Base-by-base conservation (phyloP, 2,797 vertebrate genomes). In the Esox lucius region DNA sequence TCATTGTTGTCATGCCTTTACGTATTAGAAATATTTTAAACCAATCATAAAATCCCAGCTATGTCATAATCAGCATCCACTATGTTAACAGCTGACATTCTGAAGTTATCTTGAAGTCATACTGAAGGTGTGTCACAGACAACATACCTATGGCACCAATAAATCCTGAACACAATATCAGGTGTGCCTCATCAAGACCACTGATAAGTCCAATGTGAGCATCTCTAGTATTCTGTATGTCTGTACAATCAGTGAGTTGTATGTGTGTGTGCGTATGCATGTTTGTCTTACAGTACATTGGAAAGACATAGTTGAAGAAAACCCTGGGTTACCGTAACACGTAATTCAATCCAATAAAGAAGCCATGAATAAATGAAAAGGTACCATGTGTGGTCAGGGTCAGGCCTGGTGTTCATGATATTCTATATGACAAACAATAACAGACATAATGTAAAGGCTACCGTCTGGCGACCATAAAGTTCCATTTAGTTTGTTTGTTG, bases 351-450 rank as follows among this genome's bases (percentile, higher is more conserved):
- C 88, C 83, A 46, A 73, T 67, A 76, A 76, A 83, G 83, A 91
- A 84, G 84, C 84, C 87, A 90, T 91, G 85, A 92, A 91, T 91
- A 87, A 92, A 90, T 90, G 78, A 91, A 75, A 75, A 81, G 5
- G 65, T 24, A 66, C 17, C 74, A 16, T 51, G 59, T 16, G 49
- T 65, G 35, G 62, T 69, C 82, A 80, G 81, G 85, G 86, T 90
- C 85, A 86, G 49, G 19, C n/a, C 65, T n/a, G 66, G 73, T 71
- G 71, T 79, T 74, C 59, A 83, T 87, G 81, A 82, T 65, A 24
- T 51, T 75, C 62, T 67, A 75, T 74, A 67, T 65, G 78, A 85
- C 83, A 86, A 64, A 69, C 83, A 70, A 82, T 81, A 80, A 82
- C 48, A 77, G 61, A 71, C 77, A 78, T 68, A 48, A 56, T 16